Percentiles rank a stretch among this genome's conserved stretches.
phyloP scores from a whole-genome alignment of 2,113 vertebrate species.

The Aegithalos caudatus region DNA sequence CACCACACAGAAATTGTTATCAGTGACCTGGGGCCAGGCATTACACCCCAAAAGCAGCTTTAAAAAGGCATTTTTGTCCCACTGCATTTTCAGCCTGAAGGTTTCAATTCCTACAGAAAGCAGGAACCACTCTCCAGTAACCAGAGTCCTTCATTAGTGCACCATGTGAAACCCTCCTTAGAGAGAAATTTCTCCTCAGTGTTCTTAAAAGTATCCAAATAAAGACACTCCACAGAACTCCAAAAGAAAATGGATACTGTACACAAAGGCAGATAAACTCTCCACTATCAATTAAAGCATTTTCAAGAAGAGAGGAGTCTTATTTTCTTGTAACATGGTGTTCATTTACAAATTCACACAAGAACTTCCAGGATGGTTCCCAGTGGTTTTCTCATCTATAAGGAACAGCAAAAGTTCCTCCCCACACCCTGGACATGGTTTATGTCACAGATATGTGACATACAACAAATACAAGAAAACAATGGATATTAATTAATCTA shows the following conservation, averaged over 20 bases:
- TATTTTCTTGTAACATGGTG: not conserved
- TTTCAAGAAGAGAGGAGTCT: not conserved
- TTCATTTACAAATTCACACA: not conserved
- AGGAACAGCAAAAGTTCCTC: not conserved
- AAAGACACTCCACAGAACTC: not conserved
- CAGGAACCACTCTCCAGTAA: not conserved
- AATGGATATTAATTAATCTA: not conserved
- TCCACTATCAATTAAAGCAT: not conserved
- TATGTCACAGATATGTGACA: not conserved
- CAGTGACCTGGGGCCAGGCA: not conserved
- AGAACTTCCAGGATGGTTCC: not conserved
- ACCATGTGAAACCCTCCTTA: not conserved
- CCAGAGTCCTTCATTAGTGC: not conserved
- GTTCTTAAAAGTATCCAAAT: not conserved
- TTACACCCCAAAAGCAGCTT: not conserved
- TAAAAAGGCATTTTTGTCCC: not conserved
- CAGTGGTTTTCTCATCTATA: not conserved
- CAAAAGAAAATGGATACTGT: not conserved
- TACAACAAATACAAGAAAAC: not conserved
- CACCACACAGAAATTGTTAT: not conserved
- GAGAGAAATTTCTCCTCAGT: not conserved
- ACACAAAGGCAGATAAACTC: not conserved
- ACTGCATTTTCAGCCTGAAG: not conserved
- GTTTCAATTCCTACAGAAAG: not conserved
- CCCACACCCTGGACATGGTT: not conserved